Evolutionary conservation across 2,888 invertebrate species (phyloP).

Genomic region (Stenichneumon culpator): DNA sequence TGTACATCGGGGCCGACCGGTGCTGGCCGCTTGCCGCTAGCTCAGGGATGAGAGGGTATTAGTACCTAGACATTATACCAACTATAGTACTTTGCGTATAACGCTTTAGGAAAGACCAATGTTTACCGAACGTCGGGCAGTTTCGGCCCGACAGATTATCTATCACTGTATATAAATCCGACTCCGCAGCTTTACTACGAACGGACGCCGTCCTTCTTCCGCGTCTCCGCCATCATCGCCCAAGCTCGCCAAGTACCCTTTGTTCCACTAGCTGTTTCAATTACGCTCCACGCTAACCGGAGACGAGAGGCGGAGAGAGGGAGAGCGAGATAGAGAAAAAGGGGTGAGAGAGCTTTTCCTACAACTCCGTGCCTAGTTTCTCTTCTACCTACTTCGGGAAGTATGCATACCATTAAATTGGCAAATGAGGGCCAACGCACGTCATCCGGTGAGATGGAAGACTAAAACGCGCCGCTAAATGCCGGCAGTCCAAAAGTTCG

Average conservation of each 20-base stretch:
- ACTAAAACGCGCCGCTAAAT: conserved; percentile 44
- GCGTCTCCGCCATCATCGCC: conserved; percentile 21
- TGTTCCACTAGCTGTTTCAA: conserved; percentile 65
- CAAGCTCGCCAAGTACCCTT: conserved; percentile 48
- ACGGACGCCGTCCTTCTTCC: conserved; percentile 13
- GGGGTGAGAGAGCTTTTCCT: conserved; percentile 40
- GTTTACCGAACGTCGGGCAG: conserved; percentile 47
- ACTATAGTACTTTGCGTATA: conserved; percentile 2
- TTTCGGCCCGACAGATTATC: neutral
- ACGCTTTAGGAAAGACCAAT: conserved; percentile 53
- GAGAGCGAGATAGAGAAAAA: no score
- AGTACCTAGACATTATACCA: conserved; percentile 29
- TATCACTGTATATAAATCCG: neutral
- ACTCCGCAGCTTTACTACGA: neutral
- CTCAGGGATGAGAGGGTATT: conserved; percentile 12
- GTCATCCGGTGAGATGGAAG: conserved; percentile 20
- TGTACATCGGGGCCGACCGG: neutral
- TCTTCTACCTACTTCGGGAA: conserved; percentile 49
- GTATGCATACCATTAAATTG: conserved; percentile 68
- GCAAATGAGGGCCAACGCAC: conserved; percentile 49
- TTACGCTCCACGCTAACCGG: conserved; percentile 38
- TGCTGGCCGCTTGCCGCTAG: neutral
- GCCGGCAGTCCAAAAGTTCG: conserved; percentile 42
- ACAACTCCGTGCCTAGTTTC: conserved; percentile 31
- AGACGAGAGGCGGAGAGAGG: no score